Conservation (phyloP, 1,140 invertebrate genomes). For the Penaeus japonicus region DNA sequence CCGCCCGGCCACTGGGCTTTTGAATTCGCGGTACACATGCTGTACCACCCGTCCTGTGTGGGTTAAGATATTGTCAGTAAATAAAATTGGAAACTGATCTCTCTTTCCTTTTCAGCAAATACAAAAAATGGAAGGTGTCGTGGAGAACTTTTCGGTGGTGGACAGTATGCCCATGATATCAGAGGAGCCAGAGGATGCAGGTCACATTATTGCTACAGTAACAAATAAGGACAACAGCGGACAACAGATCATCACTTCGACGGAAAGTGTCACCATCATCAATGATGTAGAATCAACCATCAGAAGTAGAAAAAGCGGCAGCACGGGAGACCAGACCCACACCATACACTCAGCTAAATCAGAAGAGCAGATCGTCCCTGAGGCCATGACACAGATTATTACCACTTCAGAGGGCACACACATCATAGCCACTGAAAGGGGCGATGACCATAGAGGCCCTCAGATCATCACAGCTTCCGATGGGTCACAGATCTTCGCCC, state of each 20-base stretch:
- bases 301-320: neutral
- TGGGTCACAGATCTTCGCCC: slow-evolving; percentile 23
- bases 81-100: too few relatives aligned
- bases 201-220: neutral
- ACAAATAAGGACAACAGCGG: neutral
- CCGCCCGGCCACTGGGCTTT: too few relatives aligned
- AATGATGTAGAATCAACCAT: neutral
- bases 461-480: slow-evolving; percentile 11
- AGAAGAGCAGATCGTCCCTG: neutral
- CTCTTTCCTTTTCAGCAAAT: neutral
- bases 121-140: slow-evolving; percentile 32
- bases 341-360: neutral
- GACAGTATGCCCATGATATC: slow-evolving; percentile 44
- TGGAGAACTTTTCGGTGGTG: slow-evolving; percentile 42
- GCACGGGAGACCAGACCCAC: neutral
- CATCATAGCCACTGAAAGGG: neutral
- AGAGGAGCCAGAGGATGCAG: slow-evolving; percentile 20
- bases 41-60: too few relatives aligned
- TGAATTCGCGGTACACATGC: too few relatives aligned
- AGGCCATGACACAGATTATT: slow-evolving; percentile 32
- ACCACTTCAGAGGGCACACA: slow-evolving; percentile 4
- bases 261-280: neutral
- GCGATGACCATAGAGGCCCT: neutral
- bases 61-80: too few relatives aligned
- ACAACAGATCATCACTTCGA: neutral